Percentiles rank a stretch among this genome's conserved stretches.
Evolutionary conservation across 2,888 invertebrate genomes (phyloP).

Genomic region (Nemurella pictetii): DNA sequence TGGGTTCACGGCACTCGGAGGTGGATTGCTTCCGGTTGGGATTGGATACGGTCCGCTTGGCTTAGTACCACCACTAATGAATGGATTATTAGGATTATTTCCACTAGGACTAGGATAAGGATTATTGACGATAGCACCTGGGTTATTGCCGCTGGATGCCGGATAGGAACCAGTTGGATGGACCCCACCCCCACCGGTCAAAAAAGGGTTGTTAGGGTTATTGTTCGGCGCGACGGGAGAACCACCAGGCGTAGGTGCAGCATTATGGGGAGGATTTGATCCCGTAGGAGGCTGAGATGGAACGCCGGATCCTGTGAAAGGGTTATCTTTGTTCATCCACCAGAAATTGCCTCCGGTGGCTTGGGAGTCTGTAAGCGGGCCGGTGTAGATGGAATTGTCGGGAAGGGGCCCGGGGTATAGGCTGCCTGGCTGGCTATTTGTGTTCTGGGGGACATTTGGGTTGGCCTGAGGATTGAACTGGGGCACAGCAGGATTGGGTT

Average conservation of each 20-base stretch:
- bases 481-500: neutral
- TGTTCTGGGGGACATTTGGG: neutral
- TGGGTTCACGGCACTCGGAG: neutral
- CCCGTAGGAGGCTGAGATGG: neutral
- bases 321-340: slow-evolving; percentile 10
- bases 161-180: neutral
- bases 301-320: slow-evolving; percentile 1
- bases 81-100: slow-evolving; percentile 11
- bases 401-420: neutral
- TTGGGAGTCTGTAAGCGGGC: neutral
- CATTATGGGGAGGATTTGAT: neutral
- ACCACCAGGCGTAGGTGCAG: neutral
- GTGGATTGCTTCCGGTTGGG: neutral
- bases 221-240: neutral
- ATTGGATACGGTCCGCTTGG: neutral
- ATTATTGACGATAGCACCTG: neutral
- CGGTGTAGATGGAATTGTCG: neutral
- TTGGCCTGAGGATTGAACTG: neutral
- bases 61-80: neutral
- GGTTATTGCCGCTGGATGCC: neutral
- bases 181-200: neutral
- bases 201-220: neutral
- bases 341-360: neutral
- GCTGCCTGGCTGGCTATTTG: neutral
- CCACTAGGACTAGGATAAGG: neutral